Conservation (phyloP, 2,113 vertebrate species). For the Dipodomys stephensi region DNA sequence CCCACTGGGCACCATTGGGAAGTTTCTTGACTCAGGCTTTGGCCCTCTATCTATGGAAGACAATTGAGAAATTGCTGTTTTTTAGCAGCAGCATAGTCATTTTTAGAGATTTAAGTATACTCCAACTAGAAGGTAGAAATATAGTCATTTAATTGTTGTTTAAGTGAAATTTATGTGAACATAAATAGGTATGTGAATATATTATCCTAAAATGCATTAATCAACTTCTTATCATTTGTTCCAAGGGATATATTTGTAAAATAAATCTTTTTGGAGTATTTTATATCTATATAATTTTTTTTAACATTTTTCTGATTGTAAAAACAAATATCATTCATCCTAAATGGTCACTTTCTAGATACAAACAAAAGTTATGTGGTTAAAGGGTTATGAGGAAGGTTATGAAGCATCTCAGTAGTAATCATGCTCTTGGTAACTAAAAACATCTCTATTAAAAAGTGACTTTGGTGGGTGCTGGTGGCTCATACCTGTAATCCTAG, state of each 20-base stretch:
- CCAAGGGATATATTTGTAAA: conserved; percentile 7
- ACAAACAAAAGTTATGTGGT: conserved; percentile 82
- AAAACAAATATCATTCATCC: conserved; percentile 81
- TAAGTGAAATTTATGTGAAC: neutral
- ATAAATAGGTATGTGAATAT: neutral
- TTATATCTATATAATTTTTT: conserved; percentile 53
- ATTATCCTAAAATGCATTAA: conserved; percentile 38
- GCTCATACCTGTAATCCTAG: no score
- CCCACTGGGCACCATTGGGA: neutral
- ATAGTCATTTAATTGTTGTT: neutral
- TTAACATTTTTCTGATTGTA: conserved; percentile 27
- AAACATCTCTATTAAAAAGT: neutral
- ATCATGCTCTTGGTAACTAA: neutral
- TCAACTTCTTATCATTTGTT: conserved; percentile 32
- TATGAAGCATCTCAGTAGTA: neutral
- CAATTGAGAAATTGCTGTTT: neutral
- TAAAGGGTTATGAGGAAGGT: conserved; percentile 72
- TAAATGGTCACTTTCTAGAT: conserved; percentile 98
- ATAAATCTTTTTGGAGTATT: conserved; percentile 15
- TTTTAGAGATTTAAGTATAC: neutral
- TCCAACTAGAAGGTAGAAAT: conserved; percentile 40
- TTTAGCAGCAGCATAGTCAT: neutral
- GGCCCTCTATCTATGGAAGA: neutral
- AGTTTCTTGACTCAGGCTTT: neutral
- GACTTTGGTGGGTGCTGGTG: no score